These are phyloP conservation scores for Conchocele bisecta DNA, from an alignment of 2,888 invertebrate species.

Conservation along the genomic window DNA sequence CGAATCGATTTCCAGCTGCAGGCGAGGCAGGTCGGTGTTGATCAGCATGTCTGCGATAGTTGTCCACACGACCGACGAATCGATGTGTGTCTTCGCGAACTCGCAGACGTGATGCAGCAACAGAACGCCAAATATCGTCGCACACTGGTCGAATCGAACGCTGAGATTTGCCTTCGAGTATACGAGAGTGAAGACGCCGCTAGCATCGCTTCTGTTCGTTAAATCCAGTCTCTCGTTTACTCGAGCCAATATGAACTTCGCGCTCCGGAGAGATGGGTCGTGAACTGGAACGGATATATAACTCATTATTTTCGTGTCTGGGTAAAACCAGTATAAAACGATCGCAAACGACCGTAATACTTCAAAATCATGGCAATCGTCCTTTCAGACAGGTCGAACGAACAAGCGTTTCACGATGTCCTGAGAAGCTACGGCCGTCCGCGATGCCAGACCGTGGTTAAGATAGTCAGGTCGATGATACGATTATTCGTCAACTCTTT, in stretches of 20 bases:
- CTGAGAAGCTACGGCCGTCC: neutral
- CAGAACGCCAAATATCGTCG: neutral
- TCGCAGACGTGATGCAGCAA: neutral
- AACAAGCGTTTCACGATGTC: conserved; percentile 4
- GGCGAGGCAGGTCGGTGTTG: neutral
- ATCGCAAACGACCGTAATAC: too few species aligned
- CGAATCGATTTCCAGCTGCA: neutral
- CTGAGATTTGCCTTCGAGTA: neutral
- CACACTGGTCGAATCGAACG: neutral
- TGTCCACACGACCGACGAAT: neutral
- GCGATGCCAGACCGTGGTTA: neutral
- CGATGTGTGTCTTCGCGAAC: neutral
- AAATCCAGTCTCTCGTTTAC: conserved; percentile 2
- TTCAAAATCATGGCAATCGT: too few species aligned
- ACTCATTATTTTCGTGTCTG: too few species aligned
- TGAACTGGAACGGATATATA: too few species aligned
- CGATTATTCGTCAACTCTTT: conserved; percentile 9
- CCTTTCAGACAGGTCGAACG: neutral
- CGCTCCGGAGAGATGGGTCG: too few species aligned
- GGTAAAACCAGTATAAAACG: too few species aligned
- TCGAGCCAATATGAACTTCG: neutral
- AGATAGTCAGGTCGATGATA: neutral
- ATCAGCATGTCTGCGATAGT: too few species aligned
- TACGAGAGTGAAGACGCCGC: neutral
- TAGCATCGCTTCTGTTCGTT: neutral